Base-by-base conservation (phyloP, 2,888 invertebrate genomes). In the Anodontia alba region DNA sequence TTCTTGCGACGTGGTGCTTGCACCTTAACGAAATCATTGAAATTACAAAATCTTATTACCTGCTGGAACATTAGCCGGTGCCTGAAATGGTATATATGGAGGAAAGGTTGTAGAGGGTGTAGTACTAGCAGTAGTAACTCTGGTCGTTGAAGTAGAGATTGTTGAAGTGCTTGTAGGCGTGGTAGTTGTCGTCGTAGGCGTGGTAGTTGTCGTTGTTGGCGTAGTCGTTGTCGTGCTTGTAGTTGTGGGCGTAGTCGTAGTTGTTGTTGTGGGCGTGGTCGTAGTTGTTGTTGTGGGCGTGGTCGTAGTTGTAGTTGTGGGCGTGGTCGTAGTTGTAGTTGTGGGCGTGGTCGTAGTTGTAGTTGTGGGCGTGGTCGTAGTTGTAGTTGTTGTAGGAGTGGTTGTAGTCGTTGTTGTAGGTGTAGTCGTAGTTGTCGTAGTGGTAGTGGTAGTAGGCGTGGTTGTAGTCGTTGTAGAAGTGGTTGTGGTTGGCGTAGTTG, bases 81-180 rank as follows among this genome's bases (percentile, higher is more conserved):
- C 51, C 12, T 70, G 62, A 54, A 85, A 85, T 12, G 82, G 80
- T 38, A 83, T 81, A 54, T 76, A 85, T 23, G 80, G 76, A 20
- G 85, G 82, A 12, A 85, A 71, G 15, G 80, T 75, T 1, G 82
- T 75, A 12, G 68, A 46, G 7, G 62, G 46, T 17, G 77, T 72
- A 8, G 79, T 71, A 0, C 75, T 49, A 7, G 66, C 26, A 7
- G 85, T 77, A 12, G 78, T 76, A 17, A 74, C 76, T 38, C 74
- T 72, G 8, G 85, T 76, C 0, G 85, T 46, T 8, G 83, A 43
- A 1, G 85, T 76, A 1, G 85, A 57, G 1, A 81, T 71, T 1
- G 84, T 67, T 26, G 79, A 49, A 12, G 81, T 78, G 15, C 79
- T 72, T 20, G 51, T 51, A 3, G 54, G 49, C 15, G 51, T 26